These are phyloP conservation scores for Sthenelais limicola DNA, from an alignment of 2,888 invertebrate genomes.

Conservation along the genomic window DNA sequence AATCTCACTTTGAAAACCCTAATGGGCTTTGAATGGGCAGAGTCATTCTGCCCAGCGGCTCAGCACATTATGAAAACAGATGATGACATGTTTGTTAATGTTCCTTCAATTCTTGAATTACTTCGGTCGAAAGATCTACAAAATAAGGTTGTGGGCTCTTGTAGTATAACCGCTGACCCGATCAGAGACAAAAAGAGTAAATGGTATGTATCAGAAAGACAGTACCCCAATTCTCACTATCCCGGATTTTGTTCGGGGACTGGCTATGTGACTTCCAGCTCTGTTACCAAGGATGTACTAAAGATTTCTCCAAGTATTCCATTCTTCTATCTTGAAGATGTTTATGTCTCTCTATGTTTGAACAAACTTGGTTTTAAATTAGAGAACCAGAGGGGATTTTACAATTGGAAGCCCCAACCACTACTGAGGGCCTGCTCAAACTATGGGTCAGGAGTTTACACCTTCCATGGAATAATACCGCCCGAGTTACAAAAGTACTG, in stretches of 20 bases:
- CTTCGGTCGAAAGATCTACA: neutral
- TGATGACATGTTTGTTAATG: slow-evolving; percentile 60
- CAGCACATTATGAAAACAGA: slow-evolving; percentile 63
- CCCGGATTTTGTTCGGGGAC: slow-evolving; percentile 37
- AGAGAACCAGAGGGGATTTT: neutral
- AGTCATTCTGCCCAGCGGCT: slow-evolving; percentile 24
- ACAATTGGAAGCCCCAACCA: neutral
- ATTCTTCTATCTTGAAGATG: slow-evolving; percentile 63
- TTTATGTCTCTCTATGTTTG: slow-evolving; percentile 59
- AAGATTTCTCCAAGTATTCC: slow-evolving; percentile 55
- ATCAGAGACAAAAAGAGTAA: slow-evolving; percentile 7
- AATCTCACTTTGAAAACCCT: slow-evolving; percentile 44
- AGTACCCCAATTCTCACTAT: slow-evolving; percentile 29
- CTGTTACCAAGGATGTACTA: slow-evolving; percentile 50
- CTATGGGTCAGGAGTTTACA: no score
- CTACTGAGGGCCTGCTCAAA: no score
- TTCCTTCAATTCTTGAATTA: slow-evolving; percentile 47
- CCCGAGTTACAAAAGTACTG: no score
- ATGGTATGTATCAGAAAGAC: slow-evolving; percentile 17
- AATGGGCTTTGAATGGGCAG: slow-evolving; percentile 30
- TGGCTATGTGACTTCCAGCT: neutral
- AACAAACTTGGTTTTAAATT: slow-evolving; percentile 47
- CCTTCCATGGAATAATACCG: no score
- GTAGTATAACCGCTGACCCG: slow-evolving; percentile 4
- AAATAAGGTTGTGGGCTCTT: slow-evolving; percentile 23